Base-by-base conservation (phyloP, 2,797 vertebrate genomes). In the Rhinella marina region DNA sequence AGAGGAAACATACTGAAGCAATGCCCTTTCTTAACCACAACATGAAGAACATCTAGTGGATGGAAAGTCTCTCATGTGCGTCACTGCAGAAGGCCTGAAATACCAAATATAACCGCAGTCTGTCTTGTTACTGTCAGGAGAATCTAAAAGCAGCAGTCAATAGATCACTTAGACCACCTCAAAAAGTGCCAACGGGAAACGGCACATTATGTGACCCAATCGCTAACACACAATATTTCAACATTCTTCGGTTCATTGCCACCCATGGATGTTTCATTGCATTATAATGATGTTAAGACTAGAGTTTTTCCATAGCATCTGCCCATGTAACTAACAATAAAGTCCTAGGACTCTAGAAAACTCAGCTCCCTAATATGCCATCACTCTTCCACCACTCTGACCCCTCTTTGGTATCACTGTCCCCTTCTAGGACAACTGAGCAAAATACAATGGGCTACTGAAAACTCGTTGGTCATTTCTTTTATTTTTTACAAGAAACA, bases 1-100 rank as follows among this genome's bases (percentile, higher is more conserved):
- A 89, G 82, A 72, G 54, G 72, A 82, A 89, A 86, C 54, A 76
- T 79, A 88, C 48, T 57, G 50, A 23, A 88, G 81, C 75, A 79
- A 88, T 79, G 81, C 57, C 32, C 75, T 88, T 54, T 77, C 62
- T 52, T 88, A 84, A 86, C 84, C 88, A 83, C 88, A 83, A 89
- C 84, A 89, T 50, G 75, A 61, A 86, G 79, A 72, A 82, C 85
- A 89, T 86, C 10, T 61, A 82, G 84, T 48, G 56, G 72, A 86
- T 86, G 88, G 73, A 89, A 86, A 86, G 88, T 82, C 50, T 86
- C 78, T 56, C 68, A 19, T 81, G 50, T 83, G 81, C 80, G 73
- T 86, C 80, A 89, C 29, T 27, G 64, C 1, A 48, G 48, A 62
- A 16, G 59, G 88, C 82, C 61, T 86, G 70, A 89, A 78, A 59